These are phyloP conservation scores for Solea senegalensis DNA, from an alignment of 2,113 vertebrate species.

Conservation along the genomic window DNA sequence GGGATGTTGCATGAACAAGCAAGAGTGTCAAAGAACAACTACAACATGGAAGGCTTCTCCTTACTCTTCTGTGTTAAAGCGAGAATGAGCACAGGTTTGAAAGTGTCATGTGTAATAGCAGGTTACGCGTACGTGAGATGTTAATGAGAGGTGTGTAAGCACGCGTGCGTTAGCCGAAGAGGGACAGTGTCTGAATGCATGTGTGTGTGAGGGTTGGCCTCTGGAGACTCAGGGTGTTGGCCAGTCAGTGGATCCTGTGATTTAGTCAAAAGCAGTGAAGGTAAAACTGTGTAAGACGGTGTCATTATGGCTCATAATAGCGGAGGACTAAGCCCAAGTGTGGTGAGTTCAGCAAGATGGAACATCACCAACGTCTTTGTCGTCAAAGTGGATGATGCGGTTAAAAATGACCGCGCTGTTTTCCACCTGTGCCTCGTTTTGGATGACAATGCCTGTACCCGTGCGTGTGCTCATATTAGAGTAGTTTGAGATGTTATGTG, in stretches of 20 bases:
- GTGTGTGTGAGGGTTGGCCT: slow-evolving; percentile 15
- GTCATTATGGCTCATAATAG: slow-evolving; percentile 73
- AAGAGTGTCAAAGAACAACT: slow-evolving; percentile 13
- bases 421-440: slow-evolving; percentile 47
- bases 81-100: slow-evolving; percentile 39
- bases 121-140: slow-evolving; percentile 46
- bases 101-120: slow-evolving; percentile 51
- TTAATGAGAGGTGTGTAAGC: slow-evolving; percentile 63
- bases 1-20: slow-evolving; percentile 50
- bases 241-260: slow-evolving; percentile 63
- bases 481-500: background rate
- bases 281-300: slow-evolving; percentile 56
- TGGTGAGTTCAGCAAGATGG: slow-evolving; percentile 69
- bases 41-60: background rate
- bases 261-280: slow-evolving; percentile 57
- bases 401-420: slow-evolving; percentile 45
- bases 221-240: slow-evolving; percentile 63
- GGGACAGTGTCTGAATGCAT: slow-evolving; percentile 21
- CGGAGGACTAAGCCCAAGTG: slow-evolving; percentile 41
- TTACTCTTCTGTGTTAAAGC: slow-evolving; percentile 16
- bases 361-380: slow-evolving; percentile 30
- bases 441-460: background rate
- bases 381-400: slow-evolving; percentile 42
- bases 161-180: slow-evolving; percentile 11
- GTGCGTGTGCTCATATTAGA: slow-evolving; percentile 15